A percentile compares a stretch with the other conserved stretches of the same genome.
These are phyloP conservation scores for Drosophila quadrilineata DNA, from an alignment of 1,140 invertebrate genomes.

Conservation along the genomic window DNA sequence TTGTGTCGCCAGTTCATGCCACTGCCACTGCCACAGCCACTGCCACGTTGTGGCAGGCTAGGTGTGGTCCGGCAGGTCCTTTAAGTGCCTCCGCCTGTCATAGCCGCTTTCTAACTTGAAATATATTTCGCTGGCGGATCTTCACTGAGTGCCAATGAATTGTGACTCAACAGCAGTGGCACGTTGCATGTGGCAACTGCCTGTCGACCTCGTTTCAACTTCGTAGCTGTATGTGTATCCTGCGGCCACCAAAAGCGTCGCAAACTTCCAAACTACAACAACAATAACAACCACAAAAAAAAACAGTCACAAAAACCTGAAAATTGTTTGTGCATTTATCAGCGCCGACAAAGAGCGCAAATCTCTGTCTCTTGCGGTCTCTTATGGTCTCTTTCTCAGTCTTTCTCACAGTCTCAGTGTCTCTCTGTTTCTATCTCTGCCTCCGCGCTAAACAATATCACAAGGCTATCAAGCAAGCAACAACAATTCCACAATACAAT, in stretches of 20 bases:
- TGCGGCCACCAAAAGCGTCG: conserved; percentile 59
- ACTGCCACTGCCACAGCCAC: not conserved
- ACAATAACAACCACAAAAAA: conserved; percentile 4
- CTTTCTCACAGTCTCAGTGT: too few relatives aligned
- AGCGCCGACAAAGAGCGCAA: conserved; percentile 73
- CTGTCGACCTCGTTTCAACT: conserved; percentile 26
- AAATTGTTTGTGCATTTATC: conserved; percentile 74
- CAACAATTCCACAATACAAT: conserved; percentile 27
- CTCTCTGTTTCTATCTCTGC: too few relatives aligned
- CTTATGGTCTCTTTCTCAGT: too few relatives aligned
- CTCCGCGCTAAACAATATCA: conserved; percentile 54
- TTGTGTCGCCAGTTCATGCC: conserved; percentile 49
- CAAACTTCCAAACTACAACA: not conserved
- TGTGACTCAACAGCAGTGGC: conserved; percentile 59
- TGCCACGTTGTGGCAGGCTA: conserved; percentile 29
- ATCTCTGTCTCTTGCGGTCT: too few relatives aligned
- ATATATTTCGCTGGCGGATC: conserved; percentile 46
- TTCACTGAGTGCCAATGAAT: conserved; percentile 60
- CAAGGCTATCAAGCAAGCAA: conserved; percentile 63
- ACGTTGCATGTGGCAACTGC: too few relatives aligned
- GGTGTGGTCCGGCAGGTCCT: conserved; percentile 61
- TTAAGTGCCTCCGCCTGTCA: conserved; percentile 58
- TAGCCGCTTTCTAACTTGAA: conserved; percentile 62
- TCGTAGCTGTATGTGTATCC: conserved; percentile 72
- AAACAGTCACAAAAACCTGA: conserved; percentile 55